Evolutionary conservation across 2,113 vertebrate species (phyloP), one percentile per base, ranked within the genome.

Genomic region (Apus apus): DNA sequence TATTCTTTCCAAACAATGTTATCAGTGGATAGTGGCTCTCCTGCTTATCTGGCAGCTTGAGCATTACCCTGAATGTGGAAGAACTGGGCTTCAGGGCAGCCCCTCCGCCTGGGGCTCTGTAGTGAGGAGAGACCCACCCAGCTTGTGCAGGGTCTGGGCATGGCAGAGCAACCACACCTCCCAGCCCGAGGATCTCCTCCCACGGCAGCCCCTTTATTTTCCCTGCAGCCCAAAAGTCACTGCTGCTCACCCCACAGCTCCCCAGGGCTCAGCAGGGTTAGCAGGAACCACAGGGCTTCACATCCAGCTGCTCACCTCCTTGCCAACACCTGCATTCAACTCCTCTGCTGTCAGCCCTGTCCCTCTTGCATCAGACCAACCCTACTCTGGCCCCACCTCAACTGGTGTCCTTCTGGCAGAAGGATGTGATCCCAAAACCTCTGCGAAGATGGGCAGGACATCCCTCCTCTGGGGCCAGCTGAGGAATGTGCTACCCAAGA

Each of bases 1-100:
- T 94, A 54, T 83, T 95, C 89, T 94, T 72, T 71, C 89, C 90
- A 89, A 95, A 96, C 95, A 95, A 96, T 95, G 91, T 96, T 96
- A 96, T 96, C 96, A 79, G 60, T 5, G 1, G 7, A 89, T 73
- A 95, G 73, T 2, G 9, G 75, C 3, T 8, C 68, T 92, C 82
- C 76, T 57, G 85, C 90, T 96, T 96, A 97, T 96, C 96, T 93
- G 60, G 40, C 34, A 56, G 93, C 65, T 72, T 71, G 30, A 94
- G 91, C 65, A 48, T 77, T 90, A 94, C 45, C 65, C 86, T 95
- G 93, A 97, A 94, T 93, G 94, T 75, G 73, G 91, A 90, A 86
- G 80, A 97, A 94, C 91, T 84, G 84, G 93, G 90, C 82, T 86
- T 48, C 30, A 27, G 1, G 1, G 64, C 65, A 4, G 2, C 30